Evolutionary conservation across 2,797 vertebrate species (phyloP).

Genomic region (Lepus townsendii): DNA sequence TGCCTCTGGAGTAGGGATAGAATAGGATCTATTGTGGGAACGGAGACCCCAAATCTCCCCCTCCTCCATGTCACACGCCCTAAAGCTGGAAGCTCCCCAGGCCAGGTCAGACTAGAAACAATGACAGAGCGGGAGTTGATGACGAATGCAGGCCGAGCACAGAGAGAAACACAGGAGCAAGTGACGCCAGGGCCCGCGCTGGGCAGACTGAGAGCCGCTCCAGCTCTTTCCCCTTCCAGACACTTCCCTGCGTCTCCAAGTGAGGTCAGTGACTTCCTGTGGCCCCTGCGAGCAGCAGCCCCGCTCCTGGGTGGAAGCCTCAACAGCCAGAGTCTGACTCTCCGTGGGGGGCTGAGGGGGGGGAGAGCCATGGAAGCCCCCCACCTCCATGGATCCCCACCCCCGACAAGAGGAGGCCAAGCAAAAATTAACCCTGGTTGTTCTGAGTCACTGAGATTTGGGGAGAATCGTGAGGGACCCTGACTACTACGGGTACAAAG

Average conservation of each 20-base stretch:
- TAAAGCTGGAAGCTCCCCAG: background rate
- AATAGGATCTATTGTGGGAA: background rate
- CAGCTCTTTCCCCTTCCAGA: background rate
- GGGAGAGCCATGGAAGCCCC: background rate
- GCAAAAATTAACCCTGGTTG: background rate
- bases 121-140: background rate
- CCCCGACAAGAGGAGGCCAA: background rate
- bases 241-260: background rate
- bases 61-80: background rate
- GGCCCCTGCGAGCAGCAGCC: background rate
- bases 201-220: background rate
- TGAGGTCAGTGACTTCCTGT: background rate
- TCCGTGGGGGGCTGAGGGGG: background rate
- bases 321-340: background rate
- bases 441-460: background rate
- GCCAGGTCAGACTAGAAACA: background rate
- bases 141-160: background rate
- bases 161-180: background rate
- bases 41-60: background rate
- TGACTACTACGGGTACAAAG: slow-evolving; percentile 11
- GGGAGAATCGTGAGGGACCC: background rate
- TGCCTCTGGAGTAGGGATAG: background rate
- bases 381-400: background rate
- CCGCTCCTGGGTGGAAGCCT: background rate
- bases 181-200: background rate